A percentile compares a stretch with the other conserved stretches of the same genome.
Evolutionary conservation across 1,140 invertebrate genomes (phyloP).

Genomic region (Ceratina japonica): DNA sequence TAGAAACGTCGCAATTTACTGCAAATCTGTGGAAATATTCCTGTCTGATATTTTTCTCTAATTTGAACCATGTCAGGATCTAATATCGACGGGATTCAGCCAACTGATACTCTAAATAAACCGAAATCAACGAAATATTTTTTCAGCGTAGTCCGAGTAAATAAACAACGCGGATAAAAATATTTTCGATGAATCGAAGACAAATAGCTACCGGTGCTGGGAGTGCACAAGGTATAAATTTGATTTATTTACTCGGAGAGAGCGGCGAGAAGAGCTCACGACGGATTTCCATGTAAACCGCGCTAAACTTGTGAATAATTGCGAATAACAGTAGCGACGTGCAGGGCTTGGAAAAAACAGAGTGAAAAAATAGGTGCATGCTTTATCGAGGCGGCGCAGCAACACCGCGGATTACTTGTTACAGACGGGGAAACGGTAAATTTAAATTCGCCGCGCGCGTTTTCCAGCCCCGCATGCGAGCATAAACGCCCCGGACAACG

Average conservation of each 20-base stretch:
- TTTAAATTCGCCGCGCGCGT: conserved; percentile 18
- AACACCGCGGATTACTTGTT: background rate
- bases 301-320: conserved; percentile 10
- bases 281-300: background rate
- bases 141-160: too few species aligned
- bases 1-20: too few species aligned
- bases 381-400: background rate
- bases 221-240: background rate
- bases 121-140: too few species aligned
- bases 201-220: too few species aligned
- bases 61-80: too few species aligned
- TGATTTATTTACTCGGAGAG: background rate
- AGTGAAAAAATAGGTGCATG: background rate
- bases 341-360: background rate
- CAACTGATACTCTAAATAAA: too few species aligned
- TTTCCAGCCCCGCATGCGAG: background rate
- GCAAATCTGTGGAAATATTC: background rate
- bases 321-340: background rate
- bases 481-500: background rate
- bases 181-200: too few species aligned
- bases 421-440: background rate
- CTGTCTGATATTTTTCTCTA: background rate
- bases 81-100: too few species aligned
- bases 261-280: too few species aligned
- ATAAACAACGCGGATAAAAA: too few species aligned